Evolutionary conservation across 2,888 invertebrate genomes (phyloP).

Genomic region (Ornithoptera alexandrae): DNA sequence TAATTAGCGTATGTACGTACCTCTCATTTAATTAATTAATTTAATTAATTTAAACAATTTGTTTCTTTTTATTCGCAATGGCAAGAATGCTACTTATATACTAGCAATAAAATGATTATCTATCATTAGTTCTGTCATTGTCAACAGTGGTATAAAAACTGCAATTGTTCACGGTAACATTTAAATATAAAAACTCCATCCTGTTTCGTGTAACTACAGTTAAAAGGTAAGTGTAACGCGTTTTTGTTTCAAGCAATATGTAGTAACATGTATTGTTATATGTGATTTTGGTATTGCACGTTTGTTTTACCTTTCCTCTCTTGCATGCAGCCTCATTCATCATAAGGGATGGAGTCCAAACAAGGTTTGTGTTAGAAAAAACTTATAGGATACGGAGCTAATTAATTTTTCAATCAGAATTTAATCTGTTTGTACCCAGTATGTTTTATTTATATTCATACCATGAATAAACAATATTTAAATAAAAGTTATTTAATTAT

Average conservation of each 20-base stretch:
- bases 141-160: conserved; percentile 1
- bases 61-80: not conserved
- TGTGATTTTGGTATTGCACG: conserved; percentile 31
- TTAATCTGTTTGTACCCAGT: not conserved
- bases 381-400: conserved; percentile 22
- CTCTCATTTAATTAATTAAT: too few relatives aligned
- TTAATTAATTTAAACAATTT: too few relatives aligned
- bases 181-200: not conserved
- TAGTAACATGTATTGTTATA: not conserved
- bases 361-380: conserved; percentile 71
- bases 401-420: not conserved
- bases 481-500: too few relatives aligned
- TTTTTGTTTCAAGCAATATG: not conserved
- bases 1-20: too few relatives aligned
- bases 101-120: not conserved
- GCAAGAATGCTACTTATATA: not conserved
- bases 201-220: not conserved
- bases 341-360: conserved; percentile 72
- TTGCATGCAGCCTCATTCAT: conserved; percentile 75
- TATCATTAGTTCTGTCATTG: not conserved
- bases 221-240: conserved; percentile 9
- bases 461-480: too few relatives aligned
- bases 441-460: too few relatives aligned
- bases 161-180: conserved; percentile 5
- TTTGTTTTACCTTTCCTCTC: conserved; percentile 60